Evolutionary conservation across 2,888 invertebrate species (phyloP).

Genomic region (Pseudoips prasinana): DNA sequence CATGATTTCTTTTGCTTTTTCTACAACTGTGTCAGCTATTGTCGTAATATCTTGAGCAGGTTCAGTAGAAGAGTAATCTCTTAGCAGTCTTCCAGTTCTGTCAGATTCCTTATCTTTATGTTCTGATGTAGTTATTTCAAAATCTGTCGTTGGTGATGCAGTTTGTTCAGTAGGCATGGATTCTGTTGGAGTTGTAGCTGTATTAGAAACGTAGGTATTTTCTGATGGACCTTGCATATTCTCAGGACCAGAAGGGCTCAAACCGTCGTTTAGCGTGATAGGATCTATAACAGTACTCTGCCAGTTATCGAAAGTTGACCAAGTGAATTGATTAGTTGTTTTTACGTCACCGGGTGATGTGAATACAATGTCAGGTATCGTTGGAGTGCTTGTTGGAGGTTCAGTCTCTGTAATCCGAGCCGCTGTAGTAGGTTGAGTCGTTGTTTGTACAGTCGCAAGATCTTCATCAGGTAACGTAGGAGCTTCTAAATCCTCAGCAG

Average conservation of each 20-base stretch:
- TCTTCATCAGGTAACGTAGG: slow-evolving; percentile 56
- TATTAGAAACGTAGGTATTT: slow-evolving; percentile 49
- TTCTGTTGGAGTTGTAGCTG: slow-evolving; percentile 50
- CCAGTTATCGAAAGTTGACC: slow-evolving; percentile 80
- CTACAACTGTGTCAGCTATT: slow-evolving; percentile 84
- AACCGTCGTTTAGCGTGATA: slow-evolving; percentile 86
- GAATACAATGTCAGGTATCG: slow-evolving; percentile 48
- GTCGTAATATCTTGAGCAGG: slow-evolving; percentile 83
- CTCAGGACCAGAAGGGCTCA: slow-evolving; percentile 66
- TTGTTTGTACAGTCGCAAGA: slow-evolving; percentile 52
- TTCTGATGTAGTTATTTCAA: slow-evolving; percentile 45
- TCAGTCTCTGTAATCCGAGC: slow-evolving; percentile 48
- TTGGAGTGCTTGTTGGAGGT: slow-evolving; percentile 49
- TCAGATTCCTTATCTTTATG: slow-evolving; percentile 45
- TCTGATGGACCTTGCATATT: slow-evolving; percentile 47
- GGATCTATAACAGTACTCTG: slow-evolving; percentile 88
- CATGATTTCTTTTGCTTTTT: slow-evolving; percentile 89
- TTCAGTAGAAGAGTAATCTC: slow-evolving; percentile 66
- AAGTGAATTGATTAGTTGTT: slow-evolving; percentile 70
- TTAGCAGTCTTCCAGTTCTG: slow-evolving; percentile 59
- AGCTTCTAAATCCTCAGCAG: slow-evolving; percentile 69
- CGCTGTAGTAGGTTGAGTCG: slow-evolving; percentile 51
- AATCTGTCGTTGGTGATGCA: slow-evolving; percentile 50
- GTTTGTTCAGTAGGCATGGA: slow-evolving; percentile 56
- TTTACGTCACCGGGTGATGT: slow-evolving; percentile 67